Base-by-base conservation (phyloP, 2,888 invertebrate genomes). In the Ochlodes sylvanus region DNA sequence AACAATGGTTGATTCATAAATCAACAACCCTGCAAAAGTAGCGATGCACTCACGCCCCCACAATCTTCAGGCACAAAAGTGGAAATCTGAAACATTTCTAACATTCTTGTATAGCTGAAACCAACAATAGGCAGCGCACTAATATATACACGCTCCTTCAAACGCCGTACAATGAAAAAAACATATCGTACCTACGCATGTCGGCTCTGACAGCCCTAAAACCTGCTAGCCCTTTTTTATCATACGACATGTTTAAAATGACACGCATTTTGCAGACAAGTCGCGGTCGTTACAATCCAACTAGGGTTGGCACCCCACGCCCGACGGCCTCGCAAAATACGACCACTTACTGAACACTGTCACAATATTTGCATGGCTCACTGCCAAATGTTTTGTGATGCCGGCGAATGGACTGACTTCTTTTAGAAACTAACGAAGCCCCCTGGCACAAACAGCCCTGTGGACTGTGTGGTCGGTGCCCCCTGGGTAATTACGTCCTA, bases 341-440 rank as follows among this genome's bases (percentile, higher is more conserved):
- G 44, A 50, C 66, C 58, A 66, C 58, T 66, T 66, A 66, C 41
- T 38, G 27, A 27, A 60, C 52, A 57, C 34, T 60, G 66, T 60
- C 66, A 66, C 60, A 66, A 66, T 66, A 66, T 66, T 66, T 66
- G 58, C 42, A 32, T 21, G 66, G 66, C 66, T 52, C 42, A 32
- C 15, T 10, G 66, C 58, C 66, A 58, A 65, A 34, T 34, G 47
- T 27, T 41, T 12, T n/a, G 15, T 17, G 34, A 14, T n/a, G 42
- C n/a, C 17, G 10, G 42, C 47, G 41, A 42, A 42, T 55, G 41
- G n/a, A 32, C 12, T 54, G 54, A 15, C 38, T 12, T 38, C 10
- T 38, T 42, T 15, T 7, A 19, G 52, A 19, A n/a, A 17, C 38
- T 7, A 9, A 1, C 10, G 0, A 38, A 4, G 7, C 7, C 12